Evolutionary conservation across 2,113 vertebrate species (phyloP).

Genomic region (Bubalus kerabau): DNA sequence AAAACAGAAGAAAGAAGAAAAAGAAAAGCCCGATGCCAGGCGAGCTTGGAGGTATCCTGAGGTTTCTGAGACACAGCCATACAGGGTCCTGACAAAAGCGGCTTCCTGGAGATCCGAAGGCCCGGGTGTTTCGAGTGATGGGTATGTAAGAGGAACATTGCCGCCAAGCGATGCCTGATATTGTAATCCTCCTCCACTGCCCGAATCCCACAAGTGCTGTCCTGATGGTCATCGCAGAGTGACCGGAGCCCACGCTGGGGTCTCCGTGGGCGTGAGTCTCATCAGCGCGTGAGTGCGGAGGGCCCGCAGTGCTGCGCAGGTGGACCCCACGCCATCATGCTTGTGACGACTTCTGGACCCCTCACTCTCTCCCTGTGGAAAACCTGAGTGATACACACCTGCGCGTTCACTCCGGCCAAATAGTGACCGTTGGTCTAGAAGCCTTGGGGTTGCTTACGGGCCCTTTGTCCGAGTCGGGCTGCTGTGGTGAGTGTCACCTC

Average conservation of each 20-base stretch:
- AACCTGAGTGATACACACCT: fast-evolving
- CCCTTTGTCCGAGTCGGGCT: fast-evolving
- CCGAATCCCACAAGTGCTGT: fast-evolving
- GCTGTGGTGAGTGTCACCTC: too few relatives aligned
- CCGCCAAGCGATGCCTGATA: fast-evolving
- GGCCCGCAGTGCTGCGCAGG: fast-evolving
- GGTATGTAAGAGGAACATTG: fast-evolving
- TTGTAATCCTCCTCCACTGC: fast-evolving
- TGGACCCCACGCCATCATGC: fast-evolving
- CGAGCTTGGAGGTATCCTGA: neutral
- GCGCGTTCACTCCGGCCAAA: fast-evolving
- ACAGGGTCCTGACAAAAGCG: neutral
- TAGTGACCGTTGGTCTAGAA: fast-evolving
- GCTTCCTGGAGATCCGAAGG: neutral
- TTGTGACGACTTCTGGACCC: fast-evolving
- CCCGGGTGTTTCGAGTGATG: fast-evolving
- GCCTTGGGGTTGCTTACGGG: fast-evolving
- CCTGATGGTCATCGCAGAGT: fast-evolving
- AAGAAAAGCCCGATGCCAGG: neutral
- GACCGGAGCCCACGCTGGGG: fast-evolving
- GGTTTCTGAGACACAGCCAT: neutral
- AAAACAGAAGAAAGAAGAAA: neutral
- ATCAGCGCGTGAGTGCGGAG: fast-evolving
- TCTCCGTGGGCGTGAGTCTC: fast-evolving
- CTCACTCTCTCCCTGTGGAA: neutral